Base-by-base conservation (phyloP, 2,797 vertebrate species). In the Eospalax fontanierii region DNA sequence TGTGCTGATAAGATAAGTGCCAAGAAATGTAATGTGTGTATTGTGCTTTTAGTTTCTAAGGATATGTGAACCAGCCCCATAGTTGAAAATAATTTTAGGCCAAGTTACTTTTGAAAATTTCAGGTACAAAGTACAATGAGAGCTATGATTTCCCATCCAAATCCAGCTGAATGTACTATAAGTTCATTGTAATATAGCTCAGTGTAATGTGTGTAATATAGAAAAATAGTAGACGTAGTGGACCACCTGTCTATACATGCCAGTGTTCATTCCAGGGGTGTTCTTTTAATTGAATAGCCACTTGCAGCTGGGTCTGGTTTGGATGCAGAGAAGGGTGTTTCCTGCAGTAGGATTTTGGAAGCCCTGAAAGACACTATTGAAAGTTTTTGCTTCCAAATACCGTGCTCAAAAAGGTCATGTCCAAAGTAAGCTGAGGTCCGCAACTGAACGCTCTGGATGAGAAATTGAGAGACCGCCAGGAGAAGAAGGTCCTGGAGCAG, bases 1-100 rank as follows among this genome's bases (percentile, higher is more conserved):
- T 50, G 0, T 3, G 68, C 33, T 22, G 63, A 50, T 9, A 5
- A 3, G 16, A 30, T 26, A 14, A 4, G 26, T 24, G 63, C 28
- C 35, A 24, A 21, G 65, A 38, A 46, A 6, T 3, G 11, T 50
- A 30, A 0, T 1, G 30, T 2, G 0, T 21, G 54, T 65, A 28
- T 50, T 22, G 0, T 50, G 46, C 24, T 35, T 6, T 28, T 43
- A 16, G 57, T 33, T 46, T 76, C 57, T 38, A 6, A 6, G 40
- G 4, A 24, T 24, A 0, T 0, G 28, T n/a, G 75, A 57, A 43
- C 61, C 54, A 35, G 4, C 0, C 22, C 24, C 1, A 75, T 38
- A 12, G 15, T 57, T 81, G 73, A 46, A 57, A 35, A 38, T 89
- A 3, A 12, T 28, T 24, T 40, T 68, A 33, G 16, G 68, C 28